Percentiles rank a stretch among this genome's conserved stretches.
phyloP scores from a whole-genome alignment of 2,113 vertebrate species.

The Eclectus roratus region DNA sequence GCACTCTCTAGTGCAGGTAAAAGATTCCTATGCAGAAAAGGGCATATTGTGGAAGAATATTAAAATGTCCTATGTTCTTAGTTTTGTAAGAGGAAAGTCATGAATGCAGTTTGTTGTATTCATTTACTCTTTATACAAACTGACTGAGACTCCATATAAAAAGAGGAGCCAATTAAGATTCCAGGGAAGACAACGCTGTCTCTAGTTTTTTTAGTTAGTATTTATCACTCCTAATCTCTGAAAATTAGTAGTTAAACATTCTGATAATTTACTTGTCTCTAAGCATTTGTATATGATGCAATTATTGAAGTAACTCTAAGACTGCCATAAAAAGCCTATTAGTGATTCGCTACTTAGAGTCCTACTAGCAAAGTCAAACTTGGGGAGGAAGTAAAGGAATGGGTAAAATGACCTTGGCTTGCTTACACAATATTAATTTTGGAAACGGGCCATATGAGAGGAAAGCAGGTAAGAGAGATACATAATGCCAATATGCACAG shows the following conservation, averaged over 20 bases:
- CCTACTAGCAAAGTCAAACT: background rate
- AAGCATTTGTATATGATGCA: background rate
- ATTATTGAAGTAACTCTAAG: background rate
- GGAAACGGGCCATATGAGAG: background rate
- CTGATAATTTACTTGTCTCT: background rate
- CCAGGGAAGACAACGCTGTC: background rate
- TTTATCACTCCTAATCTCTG: background rate
- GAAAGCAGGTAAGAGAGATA: background rate
- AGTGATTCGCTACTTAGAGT: background rate
- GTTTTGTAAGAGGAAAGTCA: background rate
- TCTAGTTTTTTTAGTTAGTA: background rate
- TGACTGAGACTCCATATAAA: background rate
- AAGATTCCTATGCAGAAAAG: background rate
- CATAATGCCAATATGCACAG: background rate
- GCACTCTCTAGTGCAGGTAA: background rate
- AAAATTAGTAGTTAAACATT: background rate
- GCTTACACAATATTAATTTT: background rate
- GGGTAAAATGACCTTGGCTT: background rate
- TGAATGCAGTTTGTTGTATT: background rate
- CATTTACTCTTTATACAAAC: background rate
- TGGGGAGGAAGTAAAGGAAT: background rate
- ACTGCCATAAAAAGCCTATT: constrained; percentile 1
- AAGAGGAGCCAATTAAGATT: background rate
- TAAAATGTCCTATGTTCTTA: background rate
- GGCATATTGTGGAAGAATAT: background rate